Base-by-base conservation (phyloP, 2,888 invertebrate genomes). In the Drosophila kanekoi region DNA sequence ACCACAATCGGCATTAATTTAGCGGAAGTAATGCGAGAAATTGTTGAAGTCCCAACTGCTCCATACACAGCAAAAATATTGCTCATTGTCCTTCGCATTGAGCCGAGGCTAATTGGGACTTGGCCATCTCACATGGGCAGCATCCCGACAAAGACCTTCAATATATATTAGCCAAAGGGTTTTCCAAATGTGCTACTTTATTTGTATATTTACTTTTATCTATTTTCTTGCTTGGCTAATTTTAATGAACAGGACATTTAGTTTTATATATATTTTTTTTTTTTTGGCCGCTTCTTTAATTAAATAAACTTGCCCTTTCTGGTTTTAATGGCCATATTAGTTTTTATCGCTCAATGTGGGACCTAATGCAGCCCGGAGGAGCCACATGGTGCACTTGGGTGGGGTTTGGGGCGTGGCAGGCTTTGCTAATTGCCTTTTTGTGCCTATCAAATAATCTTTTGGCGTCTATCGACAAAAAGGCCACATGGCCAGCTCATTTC, bases 21-120 rank as follows among this genome's bases (percentile, higher is more conserved):
- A 89, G 87, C 87, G 90, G 89, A 91, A 91, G 87, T 91, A 91
- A 91, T 82, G 87, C 87, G 87, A 89, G 79, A 88, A 90, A 91
- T 91, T 85, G 85, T 84, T 76, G 75, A 77, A 75, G 59, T 54
- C 38, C 49, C 51, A 28, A 28, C 28, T 18, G 49, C 37, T 23
- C 49, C 41, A 45, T 37, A 45, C 16, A 33, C 20, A 3, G 28
- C 14, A 18, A 28, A 54, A 43, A 64, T 57, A 58, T 54, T 58
- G 51, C 54, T 37, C 38, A 40, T 58, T 63, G 56, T 41, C 20
- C 28, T 16, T 49, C 9, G 32, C 37, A 41, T 54, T 53, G 56
- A 51, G 52, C 44, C 40, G 28, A 47, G 54, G 71, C 74, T 75
- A 74, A 74, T 75, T 74, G 75, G 33, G n/a, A 37, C 28, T 59